Evolutionary conservation across 2,888 invertebrate species (phyloP).

Genomic region (Polyploca ridens): DNA sequence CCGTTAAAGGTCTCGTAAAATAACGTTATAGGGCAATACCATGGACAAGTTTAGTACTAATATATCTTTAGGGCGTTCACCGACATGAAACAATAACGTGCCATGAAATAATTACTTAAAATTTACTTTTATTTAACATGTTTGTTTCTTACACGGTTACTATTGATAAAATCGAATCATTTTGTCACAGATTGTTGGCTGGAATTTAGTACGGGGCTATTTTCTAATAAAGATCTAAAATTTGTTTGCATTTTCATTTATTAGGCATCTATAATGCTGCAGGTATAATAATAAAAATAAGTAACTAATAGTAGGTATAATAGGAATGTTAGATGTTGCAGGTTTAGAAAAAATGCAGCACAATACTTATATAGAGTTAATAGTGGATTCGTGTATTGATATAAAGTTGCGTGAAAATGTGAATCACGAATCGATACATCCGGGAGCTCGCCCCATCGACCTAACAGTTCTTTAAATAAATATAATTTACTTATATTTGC

Average conservation of each 20-base stretch:
- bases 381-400: neutral
- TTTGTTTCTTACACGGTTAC: too few species aligned
- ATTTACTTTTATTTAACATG: neutral
- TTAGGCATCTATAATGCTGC: too few species aligned
- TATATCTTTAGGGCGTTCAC: neutral
- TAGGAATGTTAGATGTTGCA: neutral
- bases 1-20: constrained; percentile 37
- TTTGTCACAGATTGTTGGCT: too few species aligned
- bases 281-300: too few species aligned
- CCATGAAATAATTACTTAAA: neutral
- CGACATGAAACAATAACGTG: neutral
- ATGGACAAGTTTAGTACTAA: constrained; percentile 42
- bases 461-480: constrained; percentile 9
- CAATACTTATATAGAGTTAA: neutral
- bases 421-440: constrained; percentile 5
- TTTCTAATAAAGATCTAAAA: too few species aligned
- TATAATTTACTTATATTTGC: constrained; percentile 13
- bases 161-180: too few species aligned
- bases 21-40: constrained; percentile 44
- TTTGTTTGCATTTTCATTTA: too few species aligned
- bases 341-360: neutral
- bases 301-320: too few species aligned
- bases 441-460: constrained; percentile 10
- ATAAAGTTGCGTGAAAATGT: neutral
- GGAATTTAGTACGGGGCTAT: too few species aligned